Conservation (phyloP, 2,113 vertebrate genomes). For the Thryonomys swinderianus region DNA sequence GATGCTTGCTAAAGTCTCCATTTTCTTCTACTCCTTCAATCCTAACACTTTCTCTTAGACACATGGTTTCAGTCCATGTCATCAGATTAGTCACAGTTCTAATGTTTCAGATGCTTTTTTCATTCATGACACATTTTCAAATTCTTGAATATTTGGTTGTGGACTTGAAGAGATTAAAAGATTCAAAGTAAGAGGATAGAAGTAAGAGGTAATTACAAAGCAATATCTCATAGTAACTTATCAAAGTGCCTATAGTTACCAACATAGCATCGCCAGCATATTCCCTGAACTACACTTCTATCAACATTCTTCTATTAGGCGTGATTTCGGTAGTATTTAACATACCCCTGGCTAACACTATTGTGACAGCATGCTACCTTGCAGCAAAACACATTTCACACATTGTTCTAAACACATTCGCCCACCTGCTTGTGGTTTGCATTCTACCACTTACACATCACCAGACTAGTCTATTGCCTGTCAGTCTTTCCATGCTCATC, state of each 20-base stretch:
- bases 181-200: background rate
- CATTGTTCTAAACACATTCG: background rate
- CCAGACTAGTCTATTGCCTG: background rate
- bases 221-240: background rate
- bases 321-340: background rate
- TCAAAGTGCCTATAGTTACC: background rate
- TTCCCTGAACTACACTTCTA: background rate
- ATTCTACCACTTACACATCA: background rate
- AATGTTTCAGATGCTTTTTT: background rate
- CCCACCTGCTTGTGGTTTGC: background rate
- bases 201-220: background rate
- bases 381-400: background rate
- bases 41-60: background rate
- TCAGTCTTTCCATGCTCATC: background rate
- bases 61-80: background rate
- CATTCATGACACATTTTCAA: conserved; percentile 5
- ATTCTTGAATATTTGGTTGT: conserved; percentile 29
- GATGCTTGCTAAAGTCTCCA: background rate
- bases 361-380: background rate
- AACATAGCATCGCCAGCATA: background rate
- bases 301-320: background rate
- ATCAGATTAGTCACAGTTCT: background rate
- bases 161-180: conserved; percentile 11
- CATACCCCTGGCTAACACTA: background rate
- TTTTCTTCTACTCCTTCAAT: background rate